Evolutionary conservation across 1,140 invertebrate genomes (phyloP).

Genomic region (Bombus affinis): DNA sequence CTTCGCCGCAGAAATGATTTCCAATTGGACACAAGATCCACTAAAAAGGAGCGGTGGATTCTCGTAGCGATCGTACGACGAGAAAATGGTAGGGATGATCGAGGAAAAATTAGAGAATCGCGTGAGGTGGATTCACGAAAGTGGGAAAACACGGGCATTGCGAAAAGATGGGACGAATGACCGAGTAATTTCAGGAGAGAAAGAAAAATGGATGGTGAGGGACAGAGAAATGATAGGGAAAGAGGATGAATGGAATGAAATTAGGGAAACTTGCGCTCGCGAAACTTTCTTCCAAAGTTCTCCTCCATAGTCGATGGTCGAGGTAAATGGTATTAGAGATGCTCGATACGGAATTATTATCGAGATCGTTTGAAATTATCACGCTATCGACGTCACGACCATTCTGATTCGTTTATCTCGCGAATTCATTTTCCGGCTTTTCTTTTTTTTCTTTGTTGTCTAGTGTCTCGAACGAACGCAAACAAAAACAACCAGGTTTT

Average conservation of each 20-base stretch:
- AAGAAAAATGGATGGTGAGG: not conserved
- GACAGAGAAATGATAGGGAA: not conserved
- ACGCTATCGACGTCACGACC: not conserved
- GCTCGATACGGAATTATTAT: not conserved
- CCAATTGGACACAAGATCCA: not conserved
- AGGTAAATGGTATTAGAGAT: not conserved
- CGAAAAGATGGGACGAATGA: not conserved
- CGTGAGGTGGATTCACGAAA: not conserved
- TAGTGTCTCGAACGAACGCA: not conserved
- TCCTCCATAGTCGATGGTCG: no score
- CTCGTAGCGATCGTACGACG: no score
- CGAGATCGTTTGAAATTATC: not conserved
- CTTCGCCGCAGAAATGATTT: not conserved
- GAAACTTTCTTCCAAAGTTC: constrained; percentile 10
- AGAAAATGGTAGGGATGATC: not conserved
- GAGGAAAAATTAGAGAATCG: constrained; percentile 1
- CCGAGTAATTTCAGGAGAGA: not conserved
- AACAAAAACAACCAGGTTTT: not conserved
- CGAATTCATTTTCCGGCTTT: not conserved
- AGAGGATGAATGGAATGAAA: not conserved
- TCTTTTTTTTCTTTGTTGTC: not conserved
- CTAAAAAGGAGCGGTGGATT: no score
- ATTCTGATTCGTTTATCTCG: not conserved
- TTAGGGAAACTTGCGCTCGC: not conserved
- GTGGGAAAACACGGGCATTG: not conserved